Evolutionary conservation across 2,113 vertebrate genomes (phyloP).

Genomic region (Pteruthius melanotis): DNA sequence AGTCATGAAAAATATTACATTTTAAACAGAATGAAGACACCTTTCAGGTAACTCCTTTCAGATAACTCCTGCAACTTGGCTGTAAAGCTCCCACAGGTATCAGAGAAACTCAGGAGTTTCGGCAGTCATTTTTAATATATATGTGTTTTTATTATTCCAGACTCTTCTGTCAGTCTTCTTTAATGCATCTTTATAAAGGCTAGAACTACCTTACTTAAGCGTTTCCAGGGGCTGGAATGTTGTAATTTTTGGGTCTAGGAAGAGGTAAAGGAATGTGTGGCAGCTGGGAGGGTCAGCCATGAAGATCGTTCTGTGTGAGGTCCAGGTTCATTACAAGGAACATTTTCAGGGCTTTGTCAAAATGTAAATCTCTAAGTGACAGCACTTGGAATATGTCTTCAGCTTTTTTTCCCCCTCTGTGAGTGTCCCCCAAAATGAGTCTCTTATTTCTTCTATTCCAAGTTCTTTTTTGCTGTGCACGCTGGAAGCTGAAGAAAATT

Average conservation of each 20-base stretch:
- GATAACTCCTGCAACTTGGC: neutral
- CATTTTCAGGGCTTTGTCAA: neutral
- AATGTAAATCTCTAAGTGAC: neutral
- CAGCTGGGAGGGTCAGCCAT: neutral
- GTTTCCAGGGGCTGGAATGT: neutral
- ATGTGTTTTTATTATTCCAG: neutral
- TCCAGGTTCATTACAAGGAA: neutral
- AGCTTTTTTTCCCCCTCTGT: neutral
- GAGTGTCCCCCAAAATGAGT: neutral
- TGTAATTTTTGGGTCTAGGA: neutral
- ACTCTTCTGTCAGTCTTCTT: neutral
- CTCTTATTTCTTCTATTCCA: neutral
- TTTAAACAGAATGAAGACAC: neutral
- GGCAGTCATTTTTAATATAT: neutral
- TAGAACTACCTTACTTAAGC: neutral
- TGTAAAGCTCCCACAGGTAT: neutral
- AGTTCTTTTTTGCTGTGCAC: neutral
- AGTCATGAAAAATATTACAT: neutral
- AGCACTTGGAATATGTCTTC: neutral
- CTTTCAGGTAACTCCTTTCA: neutral
- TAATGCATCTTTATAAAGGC: neutral
- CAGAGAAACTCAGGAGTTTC: neutral
- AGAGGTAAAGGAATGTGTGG: neutral
- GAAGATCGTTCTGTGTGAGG: neutral
- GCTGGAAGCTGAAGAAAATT: neutral